phyloP scores from a whole-genome alignment of 2,113 vertebrate species.

The Pituophis catenifer region DNA sequence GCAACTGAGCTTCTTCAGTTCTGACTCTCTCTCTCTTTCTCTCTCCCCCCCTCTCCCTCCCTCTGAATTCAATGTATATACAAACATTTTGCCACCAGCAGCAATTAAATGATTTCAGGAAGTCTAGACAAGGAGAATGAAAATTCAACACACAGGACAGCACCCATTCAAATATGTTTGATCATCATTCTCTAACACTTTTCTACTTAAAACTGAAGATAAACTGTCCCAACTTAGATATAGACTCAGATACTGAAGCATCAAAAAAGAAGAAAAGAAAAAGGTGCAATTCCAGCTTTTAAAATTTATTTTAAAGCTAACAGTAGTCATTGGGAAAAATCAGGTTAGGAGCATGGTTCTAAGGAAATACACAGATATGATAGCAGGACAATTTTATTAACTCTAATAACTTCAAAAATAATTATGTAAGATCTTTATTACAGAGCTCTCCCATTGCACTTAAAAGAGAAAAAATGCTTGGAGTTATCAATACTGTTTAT shows the following conservation, averaged over 20 bases:
- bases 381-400: background rate
- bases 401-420: background rate
- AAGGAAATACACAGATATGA: background rate
- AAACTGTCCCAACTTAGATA: background rate
- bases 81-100: background rate
- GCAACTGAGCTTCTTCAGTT: background rate
- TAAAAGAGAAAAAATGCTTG: background rate
- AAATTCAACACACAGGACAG: background rate
- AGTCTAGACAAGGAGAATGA: background rate
- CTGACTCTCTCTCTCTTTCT: background rate
- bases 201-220: background rate
- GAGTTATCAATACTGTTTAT: background rate
- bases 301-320: background rate
- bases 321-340: background rate
- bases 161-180: background rate
- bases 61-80: background rate
- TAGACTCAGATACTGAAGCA: background rate
- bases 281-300: background rate
- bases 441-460: background rate
- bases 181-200: background rate
- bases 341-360: background rate
- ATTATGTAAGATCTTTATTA: background rate
- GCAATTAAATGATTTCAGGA: background rate
- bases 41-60: rapidly evolving
- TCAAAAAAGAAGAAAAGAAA: background rate